A percentile compares a stretch with the other conserved stretches of the same genome.
Conservation (phyloP, 2,113 vertebrate genomes). For the Gadus chalcogrammus region DNA sequence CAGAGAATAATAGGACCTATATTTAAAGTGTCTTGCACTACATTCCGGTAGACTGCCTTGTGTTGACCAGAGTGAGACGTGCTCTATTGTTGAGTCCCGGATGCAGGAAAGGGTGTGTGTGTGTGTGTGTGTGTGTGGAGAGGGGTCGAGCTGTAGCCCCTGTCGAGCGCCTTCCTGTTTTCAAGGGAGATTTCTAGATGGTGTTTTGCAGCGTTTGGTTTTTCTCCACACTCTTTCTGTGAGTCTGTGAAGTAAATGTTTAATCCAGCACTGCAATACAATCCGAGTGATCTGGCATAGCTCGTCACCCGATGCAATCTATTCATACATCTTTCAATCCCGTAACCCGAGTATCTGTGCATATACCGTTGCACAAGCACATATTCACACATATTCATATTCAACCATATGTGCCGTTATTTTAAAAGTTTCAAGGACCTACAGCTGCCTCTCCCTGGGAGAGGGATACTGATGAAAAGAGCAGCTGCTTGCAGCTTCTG, state of each 20-base stretch:
- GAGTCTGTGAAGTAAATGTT: no score
- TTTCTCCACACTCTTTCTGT: no score
- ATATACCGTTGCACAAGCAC: no score
- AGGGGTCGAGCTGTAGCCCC: slow-evolving; percentile 40
- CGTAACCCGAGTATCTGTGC: no score
- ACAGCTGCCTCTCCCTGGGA: slow-evolving; percentile 53
- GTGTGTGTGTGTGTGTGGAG: neutral
- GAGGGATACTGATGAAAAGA: slow-evolving; percentile 40
- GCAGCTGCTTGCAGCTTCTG: slow-evolving; percentile 65
- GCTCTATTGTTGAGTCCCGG: slow-evolving; percentile 69
- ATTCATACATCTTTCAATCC: no score
- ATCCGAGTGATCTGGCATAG: no score
- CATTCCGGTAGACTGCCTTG: slow-evolving; percentile 25
- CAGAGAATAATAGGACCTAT: neutral
- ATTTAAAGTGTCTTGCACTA: slow-evolving; percentile 11
- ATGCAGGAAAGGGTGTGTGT: slow-evolving; percentile 79
- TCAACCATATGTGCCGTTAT: slow-evolving; percentile 9
- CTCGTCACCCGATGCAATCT: no score
- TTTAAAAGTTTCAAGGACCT: slow-evolving; percentile 37
- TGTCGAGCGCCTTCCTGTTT: slow-evolving; percentile 62
- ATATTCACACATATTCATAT: slow-evolving; percentile 1
- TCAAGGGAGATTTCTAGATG: slow-evolving; percentile 22
- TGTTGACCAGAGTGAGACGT: slow-evolving; percentile 28
- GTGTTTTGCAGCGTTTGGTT: no score
- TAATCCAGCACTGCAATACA: no score